These are phyloP conservation scores for Patella depressa DNA, from an alignment of 2,888 invertebrate genomes.

Conservation along the genomic window DNA sequence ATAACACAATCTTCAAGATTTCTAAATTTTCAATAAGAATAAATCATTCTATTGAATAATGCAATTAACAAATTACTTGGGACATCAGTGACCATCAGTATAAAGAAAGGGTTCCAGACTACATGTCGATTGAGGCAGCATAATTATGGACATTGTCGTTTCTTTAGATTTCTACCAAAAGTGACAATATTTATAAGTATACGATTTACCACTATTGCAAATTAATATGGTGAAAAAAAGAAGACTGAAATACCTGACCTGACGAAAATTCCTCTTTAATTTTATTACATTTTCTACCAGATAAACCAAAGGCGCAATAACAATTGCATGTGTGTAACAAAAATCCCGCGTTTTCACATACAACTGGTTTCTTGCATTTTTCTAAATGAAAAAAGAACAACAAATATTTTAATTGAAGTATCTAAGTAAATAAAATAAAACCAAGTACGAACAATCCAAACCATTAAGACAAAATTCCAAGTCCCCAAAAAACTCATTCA, in stretches of 20 bases:
- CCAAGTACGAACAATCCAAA: not conserved
- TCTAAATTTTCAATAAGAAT: too few species aligned
- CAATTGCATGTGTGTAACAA: conserved; percentile 15
- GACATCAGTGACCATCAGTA: too few species aligned
- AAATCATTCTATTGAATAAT: too few species aligned
- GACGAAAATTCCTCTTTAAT: not conserved
- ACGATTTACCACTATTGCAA: not conserved
- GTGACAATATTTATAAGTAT: too few species aligned
- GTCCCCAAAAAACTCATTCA: too few species aligned
- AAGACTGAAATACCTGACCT: conserved; percentile 18
- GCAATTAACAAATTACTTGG: too few species aligned
- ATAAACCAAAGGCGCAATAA: conserved; percentile 19
- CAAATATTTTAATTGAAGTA: not conserved
- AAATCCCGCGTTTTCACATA: conserved; percentile 20
- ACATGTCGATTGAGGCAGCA: too few species aligned
- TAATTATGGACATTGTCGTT: too few species aligned
- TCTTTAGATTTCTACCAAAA: too few species aligned
- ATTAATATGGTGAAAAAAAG: not conserved
- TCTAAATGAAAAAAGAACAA: not conserved
- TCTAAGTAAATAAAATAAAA: not conserved
- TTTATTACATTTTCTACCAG: not conserved
- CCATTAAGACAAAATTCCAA: too few species aligned
- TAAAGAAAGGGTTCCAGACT: too few species aligned
- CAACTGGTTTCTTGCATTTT: not conserved
- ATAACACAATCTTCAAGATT: too few species aligned